These are phyloP conservation scores for Ptychobarbus kaznakovi DNA, from an alignment of 2,797 vertebrate genomes.

Conservation along the genomic window DNA sequence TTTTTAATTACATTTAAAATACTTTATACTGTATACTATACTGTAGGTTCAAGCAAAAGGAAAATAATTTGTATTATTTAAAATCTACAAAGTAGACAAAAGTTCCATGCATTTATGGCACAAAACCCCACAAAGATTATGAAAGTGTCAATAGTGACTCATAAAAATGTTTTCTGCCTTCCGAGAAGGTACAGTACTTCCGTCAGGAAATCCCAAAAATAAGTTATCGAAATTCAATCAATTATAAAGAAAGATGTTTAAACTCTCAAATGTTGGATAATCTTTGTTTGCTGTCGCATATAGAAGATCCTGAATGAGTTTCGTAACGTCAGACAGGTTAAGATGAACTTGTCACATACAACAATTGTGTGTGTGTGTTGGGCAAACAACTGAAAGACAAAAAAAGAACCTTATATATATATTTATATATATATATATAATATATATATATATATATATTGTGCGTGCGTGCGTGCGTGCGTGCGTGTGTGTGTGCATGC, in stretches of 20 bases:
- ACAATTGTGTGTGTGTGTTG: too few species aligned
- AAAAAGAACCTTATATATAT: too few species aligned
- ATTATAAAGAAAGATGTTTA: neutral
- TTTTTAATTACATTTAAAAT: neutral
- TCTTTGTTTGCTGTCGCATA: neutral
- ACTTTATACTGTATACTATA: neutral
- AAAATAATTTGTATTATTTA: neutral
- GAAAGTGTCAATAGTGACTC: neutral
- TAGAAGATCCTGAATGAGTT: neutral
- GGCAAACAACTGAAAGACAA: too few species aligned
- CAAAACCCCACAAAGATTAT: neutral
- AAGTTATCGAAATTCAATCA: neutral
- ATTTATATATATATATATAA: too few species aligned
- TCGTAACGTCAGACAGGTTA: neutral
- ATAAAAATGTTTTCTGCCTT: neutral
- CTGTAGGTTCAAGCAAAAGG: neutral
- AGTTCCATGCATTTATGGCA: neutral
- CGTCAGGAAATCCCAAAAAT: neutral
- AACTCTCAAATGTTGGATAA: neutral
- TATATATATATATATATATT: too few species aligned
- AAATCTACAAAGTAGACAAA: neutral
- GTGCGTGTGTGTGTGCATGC: too few species aligned
- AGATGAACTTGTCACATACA: neutral
- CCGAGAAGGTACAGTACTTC: neutral
- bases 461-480: too few species aligned